Base-by-base conservation (phyloP, 2,113 vertebrate species). In the Trematocara zebra region DNA sequence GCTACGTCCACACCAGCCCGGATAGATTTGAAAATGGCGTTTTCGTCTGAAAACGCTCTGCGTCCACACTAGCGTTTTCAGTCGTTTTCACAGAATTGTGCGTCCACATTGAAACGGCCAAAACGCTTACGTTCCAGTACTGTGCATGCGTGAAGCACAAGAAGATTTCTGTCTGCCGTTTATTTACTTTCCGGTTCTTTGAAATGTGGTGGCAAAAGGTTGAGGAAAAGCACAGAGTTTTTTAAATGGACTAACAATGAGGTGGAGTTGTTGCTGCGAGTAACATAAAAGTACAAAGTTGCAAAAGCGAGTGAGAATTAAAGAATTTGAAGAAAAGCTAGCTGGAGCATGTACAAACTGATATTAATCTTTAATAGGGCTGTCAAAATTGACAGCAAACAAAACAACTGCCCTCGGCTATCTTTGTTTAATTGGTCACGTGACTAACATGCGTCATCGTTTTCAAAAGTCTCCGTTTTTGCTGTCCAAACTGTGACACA, bases 401-500 rank as follows among this genome's bases (percentile, higher is more conserved):
- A 17, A 31, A 31, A 57, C 54, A 57, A 5, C 56, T 31, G 14
- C 8, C 26, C 26, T 31, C 26, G 1, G 26, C 54, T 0, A 57
- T 0, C 56, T 57, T 57, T 57, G 7, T 57, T 57, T 31, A 57
- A 31, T 31, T 57, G 26, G 56, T 57, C 26, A 57, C 56, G 5
- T 57, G 54, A 57, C 26, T 2, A 31, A 31, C 14, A 31, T 0
- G 5, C 1, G 0, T 17, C 5, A 17, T 31, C 0, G 3, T 57
- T 57, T 9, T 0, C 1, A 0, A 31, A 31, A 17, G 26, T 17
- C 56, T 59, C 4, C 0, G 1, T 2, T 3, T 59, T 59, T 17
- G 26, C 8, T 31, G 26, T 17, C 56, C 26, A 59, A 0, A 17
- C 56, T 31, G 56, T 0, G 4, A 57, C 0, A 57, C 26, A 57